These are phyloP conservation scores for Hydropsyche betteni DNA, from an alignment of 2,888 invertebrate species.

Conservation along the genomic window DNA sequence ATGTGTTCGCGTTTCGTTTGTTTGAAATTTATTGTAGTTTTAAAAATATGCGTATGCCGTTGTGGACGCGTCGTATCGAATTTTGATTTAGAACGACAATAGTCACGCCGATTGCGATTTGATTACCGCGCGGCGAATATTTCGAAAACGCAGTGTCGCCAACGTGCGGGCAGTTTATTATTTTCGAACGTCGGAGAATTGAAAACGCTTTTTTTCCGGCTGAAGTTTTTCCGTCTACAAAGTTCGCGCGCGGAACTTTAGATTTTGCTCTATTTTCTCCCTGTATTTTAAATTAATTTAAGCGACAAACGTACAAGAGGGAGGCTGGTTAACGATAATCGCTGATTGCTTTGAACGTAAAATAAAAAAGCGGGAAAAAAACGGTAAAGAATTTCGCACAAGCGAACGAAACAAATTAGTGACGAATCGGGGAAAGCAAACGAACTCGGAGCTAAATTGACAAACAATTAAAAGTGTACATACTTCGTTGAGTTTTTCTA, in stretches of 20 bases:
- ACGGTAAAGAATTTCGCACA: not conserved
- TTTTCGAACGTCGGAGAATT: no score
- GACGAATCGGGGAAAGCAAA: constrained; percentile 15
- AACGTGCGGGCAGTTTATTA: no score
- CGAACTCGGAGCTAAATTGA: constrained; percentile 14
- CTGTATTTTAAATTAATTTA: constrained; percentile 4
- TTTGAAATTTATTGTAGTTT: not conserved
- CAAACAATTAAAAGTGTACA: constrained; percentile 21
- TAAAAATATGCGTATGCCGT: not conserved
- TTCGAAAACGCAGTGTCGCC: no score
- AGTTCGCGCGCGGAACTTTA: constrained; percentile 15
- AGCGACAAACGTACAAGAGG: not conserved
- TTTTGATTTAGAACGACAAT: constrained; percentile 26
- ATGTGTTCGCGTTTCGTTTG: no score
- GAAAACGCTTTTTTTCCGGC: no score
- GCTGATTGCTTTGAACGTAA: constrained; percentile 18
- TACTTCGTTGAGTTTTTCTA: not conserved
- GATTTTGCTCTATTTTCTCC: not conserved
- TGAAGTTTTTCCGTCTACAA: constrained; percentile 2
- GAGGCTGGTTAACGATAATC: not conserved
- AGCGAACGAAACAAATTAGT: constrained; percentile 21
- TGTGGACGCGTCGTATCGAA: not conserved
- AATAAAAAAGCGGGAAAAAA: not conserved
- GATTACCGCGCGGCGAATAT: not conserved
- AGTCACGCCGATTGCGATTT: constrained; percentile 16